Evolutionary conservation across 2,888 invertebrate genomes (phyloP).

Genomic region (Sipha maydis): DNA sequence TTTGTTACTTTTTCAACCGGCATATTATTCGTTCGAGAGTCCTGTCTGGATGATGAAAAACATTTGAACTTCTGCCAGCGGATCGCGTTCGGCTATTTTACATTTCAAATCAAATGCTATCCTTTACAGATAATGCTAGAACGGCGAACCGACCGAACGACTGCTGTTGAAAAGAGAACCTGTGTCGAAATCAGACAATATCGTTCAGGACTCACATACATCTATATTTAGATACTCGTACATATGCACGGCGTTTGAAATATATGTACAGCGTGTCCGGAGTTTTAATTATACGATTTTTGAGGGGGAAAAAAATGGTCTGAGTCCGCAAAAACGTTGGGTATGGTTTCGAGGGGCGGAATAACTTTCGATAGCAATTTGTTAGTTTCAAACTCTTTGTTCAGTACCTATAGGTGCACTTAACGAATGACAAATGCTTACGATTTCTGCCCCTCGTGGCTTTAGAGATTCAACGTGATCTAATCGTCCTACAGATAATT

Average conservation of each 20-base stretch:
- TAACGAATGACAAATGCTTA: no score
- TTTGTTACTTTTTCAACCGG: conserved; percentile 31
- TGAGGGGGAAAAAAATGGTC: background rate
- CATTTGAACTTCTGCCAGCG: conserved; percentile 30
- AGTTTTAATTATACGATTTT: conserved; percentile 11
- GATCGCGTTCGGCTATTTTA: background rate
- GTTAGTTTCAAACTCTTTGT: background rate
- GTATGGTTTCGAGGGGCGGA: background rate
- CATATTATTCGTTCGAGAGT: background rate
- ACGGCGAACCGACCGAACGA: background rate
- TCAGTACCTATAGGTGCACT: no score
- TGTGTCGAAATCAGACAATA: background rate
- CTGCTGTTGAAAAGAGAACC: background rate
- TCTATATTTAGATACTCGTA: background rate
- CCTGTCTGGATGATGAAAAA: conserved; percentile 27
- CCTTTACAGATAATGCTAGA: background rate
- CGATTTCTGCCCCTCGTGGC: no score
- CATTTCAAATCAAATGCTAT: conserved; percentile 1
- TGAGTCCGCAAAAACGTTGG: background rate
- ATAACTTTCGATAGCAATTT: background rate
- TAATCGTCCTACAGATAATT: no score
- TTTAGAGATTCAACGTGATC: no score
- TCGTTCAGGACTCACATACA: background rate
- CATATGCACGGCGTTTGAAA: background rate
- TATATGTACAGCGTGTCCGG: background rate